phyloP scores from a whole-genome alignment of 2,888 invertebrate genomes.

The Ophion obscuratus region DNA sequence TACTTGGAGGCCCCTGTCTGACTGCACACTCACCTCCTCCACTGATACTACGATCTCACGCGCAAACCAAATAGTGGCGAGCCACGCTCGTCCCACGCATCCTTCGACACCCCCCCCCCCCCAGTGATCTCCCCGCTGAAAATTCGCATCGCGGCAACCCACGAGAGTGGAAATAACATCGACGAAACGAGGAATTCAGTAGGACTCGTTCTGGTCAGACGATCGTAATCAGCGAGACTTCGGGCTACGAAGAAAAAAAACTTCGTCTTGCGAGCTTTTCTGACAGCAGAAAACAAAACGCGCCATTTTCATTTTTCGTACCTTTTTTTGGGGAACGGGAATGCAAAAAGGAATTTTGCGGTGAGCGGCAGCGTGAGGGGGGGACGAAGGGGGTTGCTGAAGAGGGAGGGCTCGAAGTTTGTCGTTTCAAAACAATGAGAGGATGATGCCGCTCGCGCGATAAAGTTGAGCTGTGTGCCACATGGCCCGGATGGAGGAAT shows the following conservation, averaged over 20 bases:
- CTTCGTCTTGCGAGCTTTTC: background rate
- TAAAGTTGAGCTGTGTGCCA: constrained; percentile 6
- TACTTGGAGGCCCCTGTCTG: constrained; percentile 46
- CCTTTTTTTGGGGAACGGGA: background rate
- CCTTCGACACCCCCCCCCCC: background rate
- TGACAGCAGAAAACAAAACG: background rate
- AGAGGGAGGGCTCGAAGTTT: constrained; percentile 34
- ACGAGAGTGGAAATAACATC: background rate
- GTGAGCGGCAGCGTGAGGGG: constrained; percentile 1
- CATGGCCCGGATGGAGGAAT: background rate
- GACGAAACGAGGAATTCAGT: constrained; percentile 33
- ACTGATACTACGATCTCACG: constrained; percentile 40
- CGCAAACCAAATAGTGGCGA: constrained; percentile 3
- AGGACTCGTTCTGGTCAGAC: constrained; percentile 30
- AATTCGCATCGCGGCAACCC: background rate
- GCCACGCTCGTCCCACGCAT: background rate
- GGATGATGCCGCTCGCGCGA: constrained; percentile 43
- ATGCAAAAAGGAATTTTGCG: constrained; percentile 37
- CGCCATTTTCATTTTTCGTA: too few species aligned
- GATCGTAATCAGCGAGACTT: background rate
- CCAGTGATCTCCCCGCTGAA: background rate
- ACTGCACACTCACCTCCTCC: constrained; percentile 45
- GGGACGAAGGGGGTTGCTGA: background rate
- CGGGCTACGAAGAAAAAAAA: background rate
- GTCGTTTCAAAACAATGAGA: constrained; percentile 30